A percentile compares a stretch with the other conserved stretches of the same genome.
These are phyloP conservation scores for Ostrea denselamellosa DNA, from an alignment of 1,140 invertebrate genomes.

Conservation along the genomic window DNA sequence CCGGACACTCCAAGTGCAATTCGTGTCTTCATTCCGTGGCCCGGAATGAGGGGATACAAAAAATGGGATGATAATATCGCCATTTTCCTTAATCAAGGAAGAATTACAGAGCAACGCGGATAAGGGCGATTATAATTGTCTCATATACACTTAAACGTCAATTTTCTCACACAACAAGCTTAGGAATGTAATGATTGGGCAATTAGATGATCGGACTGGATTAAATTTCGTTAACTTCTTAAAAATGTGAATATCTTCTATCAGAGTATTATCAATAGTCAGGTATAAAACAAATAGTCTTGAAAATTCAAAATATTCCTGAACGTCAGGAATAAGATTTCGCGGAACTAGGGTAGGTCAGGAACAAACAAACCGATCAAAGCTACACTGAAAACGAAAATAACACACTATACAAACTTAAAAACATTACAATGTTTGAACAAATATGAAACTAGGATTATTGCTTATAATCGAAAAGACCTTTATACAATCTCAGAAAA, in stretches of 20 bases:
- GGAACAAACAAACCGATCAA: constrained; percentile 4
- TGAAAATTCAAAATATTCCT: background rate
- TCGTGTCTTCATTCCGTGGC: background rate
- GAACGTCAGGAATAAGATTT: background rate
- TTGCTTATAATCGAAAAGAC: constrained; percentile 38
- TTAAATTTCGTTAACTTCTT: background rate
- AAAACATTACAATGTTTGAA: constrained; percentile 34
- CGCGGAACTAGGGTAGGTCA: constrained; percentile 7
- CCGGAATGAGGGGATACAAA: background rate
- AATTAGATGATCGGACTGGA: background rate
- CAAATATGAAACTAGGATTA: constrained; percentile 34
- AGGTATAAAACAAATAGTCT: constrained; percentile 17
- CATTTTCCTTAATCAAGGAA: constrained; percentile 17
- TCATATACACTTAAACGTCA: background rate
- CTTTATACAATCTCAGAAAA: constrained; percentile 34
- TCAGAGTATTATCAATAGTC: background rate
- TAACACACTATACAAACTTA: constrained; percentile 28
- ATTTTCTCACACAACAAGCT: background rate
- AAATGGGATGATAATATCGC: background rate
- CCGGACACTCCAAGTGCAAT: background rate
- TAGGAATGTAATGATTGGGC: background rate
- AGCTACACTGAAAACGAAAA: background rate
- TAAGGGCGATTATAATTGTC: constrained; percentile 2
- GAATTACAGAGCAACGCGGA: background rate
- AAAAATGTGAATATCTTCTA: background rate